Evolutionary conservation across 53 echinoderm and acorn worm genomes (phyloP), one percentile per base, ranked within the genome.

Genomic region (Patiria pectinifera): DNA sequence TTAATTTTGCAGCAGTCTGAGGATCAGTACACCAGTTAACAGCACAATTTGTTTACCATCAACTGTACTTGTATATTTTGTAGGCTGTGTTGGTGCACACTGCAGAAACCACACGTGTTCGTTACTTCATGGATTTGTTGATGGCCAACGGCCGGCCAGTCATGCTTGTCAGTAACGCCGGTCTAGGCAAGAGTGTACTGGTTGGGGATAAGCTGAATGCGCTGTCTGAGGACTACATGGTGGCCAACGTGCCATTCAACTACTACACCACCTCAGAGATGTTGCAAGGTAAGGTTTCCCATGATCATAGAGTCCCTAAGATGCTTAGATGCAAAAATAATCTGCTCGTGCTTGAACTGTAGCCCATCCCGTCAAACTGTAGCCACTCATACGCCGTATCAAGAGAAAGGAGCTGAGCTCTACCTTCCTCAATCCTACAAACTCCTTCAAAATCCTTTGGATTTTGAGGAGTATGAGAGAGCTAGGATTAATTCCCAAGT

Each of bases 261-360:
- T 96, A 96, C 95, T 96, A 96, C 93, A 96, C 98, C 46, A 98
- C 98, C 12, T 98, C 98, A 13, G 98, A 95, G 81, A 98, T 98
- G 98, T 91, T 98, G 96, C 98, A 98, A 88, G 94, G 97, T 97
- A 66, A 95, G 95, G 53, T 53, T 53, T 53, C 53, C 49, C 53
- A 6, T 5, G 53, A 53, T 53, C 5, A 53, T 53, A 53, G 53
- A 53, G 53, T 53, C 8, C 5, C 53, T 53, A 53, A 53, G 53
- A 53, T 53, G 53, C 53, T 53, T 53, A 35, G 35, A 35, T 35
- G 35, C 35, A 35, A 1, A 60, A 53, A 18, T 25, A 45, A 23
- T 11, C 69, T 35, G 35, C 35, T 21, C 69, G 69, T 69, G 16
- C 3, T 69, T 69, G 16, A 18, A 21, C 69, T 18, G 7, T 8